Base-by-base conservation (phyloP, 1,140 invertebrate species). In the Nixonia krombeini region DNA sequence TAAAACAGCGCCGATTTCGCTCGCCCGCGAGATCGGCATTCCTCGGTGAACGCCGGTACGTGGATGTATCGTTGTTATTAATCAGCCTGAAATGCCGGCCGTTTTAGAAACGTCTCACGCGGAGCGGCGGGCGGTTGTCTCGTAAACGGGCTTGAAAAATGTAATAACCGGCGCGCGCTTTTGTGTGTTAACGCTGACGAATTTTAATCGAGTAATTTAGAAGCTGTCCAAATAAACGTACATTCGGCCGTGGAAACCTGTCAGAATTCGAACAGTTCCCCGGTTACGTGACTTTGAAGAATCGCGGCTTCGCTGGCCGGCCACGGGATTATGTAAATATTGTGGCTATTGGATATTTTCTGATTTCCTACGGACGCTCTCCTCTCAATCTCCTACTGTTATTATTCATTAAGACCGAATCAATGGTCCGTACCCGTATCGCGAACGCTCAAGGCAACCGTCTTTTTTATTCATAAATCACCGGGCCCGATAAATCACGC, bases 321-420 rank as follows among this genome's bases (percentile, higher is more conserved):
- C 18, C n/a, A n/a, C n/a, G n/a, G 61, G 52, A 56, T 64, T 64
- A 64, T 64, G 61, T 51, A 56, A 64, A 64, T 64, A 55, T 47
- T 61, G 35, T 29, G 35, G 31, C 5, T 18, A 15, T 47, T 33
- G 2, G 1, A 16, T 1, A 7, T 38, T 13, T 38, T 56, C 29
- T 17, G 21, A 16, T 45, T 25, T 28, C 26, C 15, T 2, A 16
- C 26, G 26, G 2, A 25, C 21, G n/a, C n/a, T n/a, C n/a, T n/a
- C n/a, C n/a, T n/a, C n/a, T n/a, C n/a, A n/a, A 51, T 29, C 21
- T 38, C 5, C 35, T 17, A 10, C 35, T 8, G 35, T 18, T 8
- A 38, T 38, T 38, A 38, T 38, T 38, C 35, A 13, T 38, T 13
- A 38, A 17, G 41, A 8, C 13, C n/a, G 44, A 23, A 33, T 15